Evolutionary conservation across 2,797 vertebrate genomes (phyloP).

Genomic region (Paguma larvata): DNA sequence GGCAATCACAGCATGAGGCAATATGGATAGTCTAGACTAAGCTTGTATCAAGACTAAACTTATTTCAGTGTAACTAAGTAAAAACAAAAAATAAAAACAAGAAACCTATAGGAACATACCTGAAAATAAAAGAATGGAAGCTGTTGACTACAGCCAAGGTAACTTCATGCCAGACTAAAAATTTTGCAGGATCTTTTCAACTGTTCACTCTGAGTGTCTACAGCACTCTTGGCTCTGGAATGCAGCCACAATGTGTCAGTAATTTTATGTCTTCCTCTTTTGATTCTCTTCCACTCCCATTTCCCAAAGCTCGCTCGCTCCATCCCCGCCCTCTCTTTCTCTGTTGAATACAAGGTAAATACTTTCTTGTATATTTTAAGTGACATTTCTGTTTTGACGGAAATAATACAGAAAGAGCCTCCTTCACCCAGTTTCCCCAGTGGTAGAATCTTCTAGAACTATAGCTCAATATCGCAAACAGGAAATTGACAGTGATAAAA

Average conservation of each 20-base stretch:
- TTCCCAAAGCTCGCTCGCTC: not conserved
- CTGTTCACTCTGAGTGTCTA: not conserved
- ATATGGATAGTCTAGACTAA: not conserved
- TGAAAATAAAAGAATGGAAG: not conserved
- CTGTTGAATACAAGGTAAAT: not conserved
- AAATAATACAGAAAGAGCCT: not conserved
- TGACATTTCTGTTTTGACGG: not conserved
- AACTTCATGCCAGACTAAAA: not conserved
- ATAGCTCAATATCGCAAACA: not conserved
- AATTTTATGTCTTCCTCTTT: not conserved
- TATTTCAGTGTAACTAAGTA: not conserved
- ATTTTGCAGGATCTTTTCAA: not conserved
- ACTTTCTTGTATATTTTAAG: conserved; percentile 5
- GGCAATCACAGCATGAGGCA: not conserved
- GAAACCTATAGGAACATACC: not conserved
- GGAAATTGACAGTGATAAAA: not conserved
- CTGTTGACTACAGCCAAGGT: not conserved
- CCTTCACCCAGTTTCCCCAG: not conserved
- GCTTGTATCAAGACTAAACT: not conserved
- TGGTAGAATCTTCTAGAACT: not conserved
- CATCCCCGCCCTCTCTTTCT: not conserved
- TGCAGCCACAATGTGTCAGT: not conserved
- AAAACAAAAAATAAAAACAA: not conserved
- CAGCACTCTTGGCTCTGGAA: not conserved
- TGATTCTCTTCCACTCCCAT: not conserved